These are phyloP conservation scores for Eulimnadia texana DNA, from an alignment of 1,140 invertebrate genomes.

Conservation along the genomic window DNA sequence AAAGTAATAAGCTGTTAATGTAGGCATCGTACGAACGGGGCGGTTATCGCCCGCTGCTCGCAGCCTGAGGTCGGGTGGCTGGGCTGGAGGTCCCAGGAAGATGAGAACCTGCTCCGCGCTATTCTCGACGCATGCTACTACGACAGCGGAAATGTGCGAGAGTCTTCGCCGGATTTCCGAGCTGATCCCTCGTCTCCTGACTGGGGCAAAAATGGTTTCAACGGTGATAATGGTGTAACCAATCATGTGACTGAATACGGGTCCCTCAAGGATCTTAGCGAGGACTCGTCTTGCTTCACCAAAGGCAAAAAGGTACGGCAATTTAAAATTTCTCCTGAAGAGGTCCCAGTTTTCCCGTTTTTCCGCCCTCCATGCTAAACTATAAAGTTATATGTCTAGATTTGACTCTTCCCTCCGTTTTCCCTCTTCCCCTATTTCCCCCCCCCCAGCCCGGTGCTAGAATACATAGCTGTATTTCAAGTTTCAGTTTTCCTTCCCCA, in stretches of 20 bases:
- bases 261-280: slow-evolving; percentile 13
- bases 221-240: slow-evolving; percentile 3
- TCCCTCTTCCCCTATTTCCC: too few species aligned
- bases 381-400: background rate
- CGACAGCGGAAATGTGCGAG: slow-evolving; percentile 32
- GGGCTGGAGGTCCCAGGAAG: slow-evolving; percentile 73
- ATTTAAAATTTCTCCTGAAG: background rate
- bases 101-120: slow-evolving; percentile 72
- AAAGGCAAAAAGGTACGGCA: slow-evolving; percentile 5
- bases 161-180: background rate
- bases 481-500: too few species aligned
- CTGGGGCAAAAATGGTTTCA: background rate
- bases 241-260: background rate
- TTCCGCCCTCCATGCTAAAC: too few species aligned
- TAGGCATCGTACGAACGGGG: slow-evolving; percentile 67
- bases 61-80: slow-evolving; percentile 89
- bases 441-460: too few species aligned
- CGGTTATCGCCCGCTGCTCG: slow-evolving; percentile 80
- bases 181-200: background rate
- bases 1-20: slow-evolving; percentile 16
- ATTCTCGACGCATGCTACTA: slow-evolving; percentile 66
- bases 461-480: too few species aligned
- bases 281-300: slow-evolving; percentile 13
- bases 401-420: background rate
- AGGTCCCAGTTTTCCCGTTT: background rate